Conservation (phyloP, 2,797 vertebrate genomes). For the Ctenochaetus hawaiiensis region DNA sequence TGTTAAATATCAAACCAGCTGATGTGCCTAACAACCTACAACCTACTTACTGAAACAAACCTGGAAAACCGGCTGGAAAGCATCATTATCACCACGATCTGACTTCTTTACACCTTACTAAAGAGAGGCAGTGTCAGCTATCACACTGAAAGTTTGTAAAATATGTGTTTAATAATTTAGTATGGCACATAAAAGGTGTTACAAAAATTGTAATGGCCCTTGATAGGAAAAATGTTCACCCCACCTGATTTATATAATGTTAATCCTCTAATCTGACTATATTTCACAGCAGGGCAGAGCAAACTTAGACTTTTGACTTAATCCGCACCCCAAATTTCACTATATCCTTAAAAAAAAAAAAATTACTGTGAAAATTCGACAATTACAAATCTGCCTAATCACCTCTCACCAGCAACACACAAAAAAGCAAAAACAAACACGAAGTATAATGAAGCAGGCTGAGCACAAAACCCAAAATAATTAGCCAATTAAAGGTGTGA, state of each 20-base stretch:
- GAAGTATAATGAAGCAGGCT: conserved; percentile 74
- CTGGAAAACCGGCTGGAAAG: too few species aligned
- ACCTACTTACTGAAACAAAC: too few species aligned
- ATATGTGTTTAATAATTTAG: too few species aligned
- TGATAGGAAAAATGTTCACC: too few species aligned
- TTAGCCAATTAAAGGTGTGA: conserved; percentile 87
- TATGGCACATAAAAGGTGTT: too few species aligned
- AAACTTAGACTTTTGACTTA: neutral
- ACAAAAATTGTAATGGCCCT: too few species aligned
- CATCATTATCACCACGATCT: neutral
- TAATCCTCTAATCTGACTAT: conserved; percentile 7
- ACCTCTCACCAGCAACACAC: conserved; percentile 72
- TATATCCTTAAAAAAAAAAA: conserved; percentile 45
- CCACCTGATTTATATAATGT: neutral
- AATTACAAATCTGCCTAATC: conserved; percentile 82
- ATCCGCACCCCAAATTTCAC: conserved; percentile 22
- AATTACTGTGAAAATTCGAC: conserved; percentile 70
- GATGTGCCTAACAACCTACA: too few species aligned
- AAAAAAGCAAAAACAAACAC: conserved; percentile 69
- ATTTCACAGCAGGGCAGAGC: neutral
- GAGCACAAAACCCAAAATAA: conserved; percentile 84
- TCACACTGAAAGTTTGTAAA: too few species aligned
- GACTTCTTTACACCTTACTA: too few species aligned
- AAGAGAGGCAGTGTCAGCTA: too few species aligned
- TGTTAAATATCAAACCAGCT: too few species aligned